Conservation (phyloP, 2,888 invertebrate genomes). For the Euproctis similis region DNA sequence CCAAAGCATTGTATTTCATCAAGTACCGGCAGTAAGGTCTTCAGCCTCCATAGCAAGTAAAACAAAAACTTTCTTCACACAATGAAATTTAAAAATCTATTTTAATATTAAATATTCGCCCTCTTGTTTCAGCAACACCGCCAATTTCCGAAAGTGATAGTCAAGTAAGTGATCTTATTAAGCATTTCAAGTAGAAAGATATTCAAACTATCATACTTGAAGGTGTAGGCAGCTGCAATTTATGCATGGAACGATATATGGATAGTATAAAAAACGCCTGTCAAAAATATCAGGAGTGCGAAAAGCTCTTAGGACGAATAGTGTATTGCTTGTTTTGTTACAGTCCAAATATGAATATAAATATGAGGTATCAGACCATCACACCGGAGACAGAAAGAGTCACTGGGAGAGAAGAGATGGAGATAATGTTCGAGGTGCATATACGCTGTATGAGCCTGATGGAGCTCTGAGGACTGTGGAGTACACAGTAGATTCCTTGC, state of each 20-base stretch:
- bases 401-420: constrained; percentile 72
- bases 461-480: constrained; percentile 68
- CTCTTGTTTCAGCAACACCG: neutral
- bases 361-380: constrained; percentile 70
- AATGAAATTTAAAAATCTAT: too few relatives aligned
- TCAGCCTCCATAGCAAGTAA: constrained; percentile 11
- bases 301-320: too few relatives aligned
- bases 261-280: too few relatives aligned
- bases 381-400: constrained; percentile 70
- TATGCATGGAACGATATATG: too few relatives aligned
- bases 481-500: constrained; percentile 64
- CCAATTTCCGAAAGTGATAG: neutral
- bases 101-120: too few relatives aligned
- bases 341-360: constrained; percentile 71
- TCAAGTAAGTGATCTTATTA: neutral
- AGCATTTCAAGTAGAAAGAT: too few relatives aligned
- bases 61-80: too few relatives aligned
- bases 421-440: constrained; percentile 64
- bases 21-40: constrained; percentile 25
- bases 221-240: too few relatives aligned
- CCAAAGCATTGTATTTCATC: constrained; percentile 52
- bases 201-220: too few relatives aligned
- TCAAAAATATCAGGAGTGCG: too few relatives aligned
- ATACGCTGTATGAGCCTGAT: constrained; percentile 67
- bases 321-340: too few relatives aligned